Percentiles rank a stretch among this genome's conserved stretches.
phyloP scores from a whole-genome alignment of 2,113 vertebrate species.

The Calidris pygmaea region DNA sequence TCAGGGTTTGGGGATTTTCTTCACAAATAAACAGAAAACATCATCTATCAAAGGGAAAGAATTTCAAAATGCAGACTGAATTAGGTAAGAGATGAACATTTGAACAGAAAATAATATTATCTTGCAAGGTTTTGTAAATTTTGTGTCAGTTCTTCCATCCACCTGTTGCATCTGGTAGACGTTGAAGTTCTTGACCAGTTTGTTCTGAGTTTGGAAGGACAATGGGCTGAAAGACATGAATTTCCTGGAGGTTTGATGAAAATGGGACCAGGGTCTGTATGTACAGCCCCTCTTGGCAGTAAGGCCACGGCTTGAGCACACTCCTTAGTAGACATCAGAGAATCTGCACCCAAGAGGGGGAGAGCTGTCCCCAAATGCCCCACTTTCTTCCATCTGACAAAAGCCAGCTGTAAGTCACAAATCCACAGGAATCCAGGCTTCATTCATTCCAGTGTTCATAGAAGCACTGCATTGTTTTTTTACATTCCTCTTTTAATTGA shows the following conservation, averaged over 20 bases:
- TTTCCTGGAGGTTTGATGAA: background rate
- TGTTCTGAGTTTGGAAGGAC: background rate
- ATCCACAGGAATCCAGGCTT: background rate
- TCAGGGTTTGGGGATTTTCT: background rate
- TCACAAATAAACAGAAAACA: background rate
- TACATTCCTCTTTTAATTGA: conserved; percentile 19
- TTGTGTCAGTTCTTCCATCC: background rate
- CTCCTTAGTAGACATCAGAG: background rate
- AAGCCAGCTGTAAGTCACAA: background rate
- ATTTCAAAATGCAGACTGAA: background rate
- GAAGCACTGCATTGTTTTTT: background rate
- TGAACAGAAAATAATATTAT: background rate
- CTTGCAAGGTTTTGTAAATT: background rate
- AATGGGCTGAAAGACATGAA: background rate
- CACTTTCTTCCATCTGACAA: background rate
- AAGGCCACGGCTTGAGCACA: background rate
- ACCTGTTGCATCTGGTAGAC: background rate
- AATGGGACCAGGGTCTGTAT: background rate
- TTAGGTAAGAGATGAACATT: background rate
- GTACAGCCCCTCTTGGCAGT: background rate
- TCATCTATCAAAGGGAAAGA: background rate
- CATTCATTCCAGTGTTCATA: background rate
- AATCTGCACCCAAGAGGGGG: background rate
- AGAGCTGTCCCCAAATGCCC: background rate
- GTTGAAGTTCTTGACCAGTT: background rate